phyloP scores from a whole-genome alignment of 1,140 invertebrate genomes.

The Brachionus calyciflorus region DNA sequence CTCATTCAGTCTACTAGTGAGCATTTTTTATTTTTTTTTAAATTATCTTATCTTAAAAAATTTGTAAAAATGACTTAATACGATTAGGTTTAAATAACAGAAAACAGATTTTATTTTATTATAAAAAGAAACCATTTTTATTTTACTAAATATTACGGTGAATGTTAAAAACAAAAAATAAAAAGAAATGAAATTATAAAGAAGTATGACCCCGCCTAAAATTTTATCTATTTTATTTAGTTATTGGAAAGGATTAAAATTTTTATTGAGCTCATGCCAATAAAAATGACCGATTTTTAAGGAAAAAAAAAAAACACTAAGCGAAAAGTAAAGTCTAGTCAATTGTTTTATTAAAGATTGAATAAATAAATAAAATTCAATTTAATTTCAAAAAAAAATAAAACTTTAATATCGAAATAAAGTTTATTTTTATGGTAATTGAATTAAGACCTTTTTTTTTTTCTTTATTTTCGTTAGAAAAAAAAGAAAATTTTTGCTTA shows the following conservation, averaged over 20 bases:
- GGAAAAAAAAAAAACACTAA: too few relatives aligned
- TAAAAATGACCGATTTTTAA: conserved; percentile 45
- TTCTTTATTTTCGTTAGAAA: too few relatives aligned
- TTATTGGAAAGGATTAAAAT: background rate
- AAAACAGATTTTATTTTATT: too few relatives aligned
- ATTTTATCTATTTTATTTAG: conserved; percentile 31
- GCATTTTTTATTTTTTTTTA: conserved; percentile 38
- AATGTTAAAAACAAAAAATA: conserved; percentile 13
- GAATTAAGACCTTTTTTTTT: too few relatives aligned
- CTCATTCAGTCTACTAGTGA: conserved; percentile 13
- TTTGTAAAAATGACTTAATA: background rate
- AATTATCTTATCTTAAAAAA: background rate
- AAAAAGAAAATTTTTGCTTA: too few relatives aligned
- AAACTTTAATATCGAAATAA: too few relatives aligned
- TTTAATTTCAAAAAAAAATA: background rate
- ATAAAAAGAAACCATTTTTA: conserved; percentile 1
- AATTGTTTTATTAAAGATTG: conserved; percentile 30
- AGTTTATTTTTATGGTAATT: too few relatives aligned
- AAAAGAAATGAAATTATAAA: background rate
- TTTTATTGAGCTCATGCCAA: too few relatives aligned
- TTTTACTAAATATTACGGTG: background rate
- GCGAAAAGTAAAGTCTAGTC: background rate
- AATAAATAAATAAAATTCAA: conserved; percentile 29
- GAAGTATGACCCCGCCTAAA: too few relatives aligned
- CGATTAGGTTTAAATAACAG: conserved; percentile 36